Base-by-base conservation (phyloP, 2,113 vertebrate species). In the Dinomys branickii region DNA sequence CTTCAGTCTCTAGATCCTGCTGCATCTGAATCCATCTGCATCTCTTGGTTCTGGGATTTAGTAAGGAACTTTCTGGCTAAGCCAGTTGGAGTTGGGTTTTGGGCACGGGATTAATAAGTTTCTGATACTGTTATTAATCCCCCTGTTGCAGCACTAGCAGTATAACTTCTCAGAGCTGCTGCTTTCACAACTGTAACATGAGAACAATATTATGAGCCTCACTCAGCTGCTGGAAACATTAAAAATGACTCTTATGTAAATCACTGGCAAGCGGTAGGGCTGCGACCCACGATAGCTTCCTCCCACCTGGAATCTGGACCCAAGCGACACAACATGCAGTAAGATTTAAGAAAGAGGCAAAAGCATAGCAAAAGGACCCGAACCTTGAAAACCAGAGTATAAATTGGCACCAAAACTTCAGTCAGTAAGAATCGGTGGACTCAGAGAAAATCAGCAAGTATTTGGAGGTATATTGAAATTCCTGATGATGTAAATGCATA, bases 291-390 rank as follows among this genome's bases (percentile, higher is more conserved):
- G 44, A n/a, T 54, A 56, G 16, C 44, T 26, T 7, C 63, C 24
- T 50, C 75, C 47, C 56, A 81, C 75, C 95, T 73, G 33, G 90
- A 95, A 78, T 50, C 77, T 81, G 41, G n/a, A 95, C 82, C 38
- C 56, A 28, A 93, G 10, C 14, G 69, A 22, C 78, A 78, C 3
- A 93, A 86, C n/a, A 9, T 69, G 85, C 13, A 50, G 69, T 28
- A 41, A 71, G 35, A 73, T 93, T 77, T 92, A 28, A 33, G 94
- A 96, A 41, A 86, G 33, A 90, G 38, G 44, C 80, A 41, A 95
- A 97, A 96, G 5, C 7, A 19, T 35, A 24, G 91, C 77, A 44
- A 78, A n/a, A 83, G 56, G 96, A 97, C 56, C 24, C 12, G 58
- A 84, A 69, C 22, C 1, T 95, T 44, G 82, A 90, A 80, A 78